Evolutionary conservation across 2,797 vertebrate species (phyloP), one percentile per base, ranked within the genome.

Genomic region (Orientallactaga sibirica): DNA sequence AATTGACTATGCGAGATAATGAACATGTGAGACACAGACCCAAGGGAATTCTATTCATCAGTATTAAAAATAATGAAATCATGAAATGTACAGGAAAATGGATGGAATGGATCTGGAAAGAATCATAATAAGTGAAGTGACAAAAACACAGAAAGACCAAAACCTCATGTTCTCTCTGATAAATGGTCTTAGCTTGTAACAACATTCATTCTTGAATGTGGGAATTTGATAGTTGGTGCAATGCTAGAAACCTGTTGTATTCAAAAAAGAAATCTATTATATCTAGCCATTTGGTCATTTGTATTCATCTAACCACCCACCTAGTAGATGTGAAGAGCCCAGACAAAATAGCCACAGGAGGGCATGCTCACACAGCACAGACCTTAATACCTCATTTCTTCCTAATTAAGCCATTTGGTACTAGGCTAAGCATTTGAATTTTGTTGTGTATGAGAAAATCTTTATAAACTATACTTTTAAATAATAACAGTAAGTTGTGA

Each of bases 381-480:
- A 48, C 48, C 20, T 33, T 70, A 25, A 52, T 55, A 77, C 3
- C 11, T 55, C 5, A 58, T 78, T 6, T 73, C 18, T 74, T 64
- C 14, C 14, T 74, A 55, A 64, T 41, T 55, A 78, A 78, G 64
- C 67, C 41, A 27, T 71, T 86, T 76, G 11, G 3, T 55, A 67
- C 29, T 90, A 64, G 3, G 8, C 1, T 48, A 66, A 77, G 7
- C 61, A 87, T 67, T 92, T 64, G 52, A 71, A 73, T 48, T 76
- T 19, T n/a, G 52, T 14, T 88, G 14, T 82, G 64, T 66, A 6
- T 55, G 68, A 11, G 5, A 61, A 79, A 48, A 33, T 33, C 70
- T 93, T 78, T 41, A 86, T 68, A 55, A 86, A 70, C 12, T 43
- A 77, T 73, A 22, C n/a, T 64, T 93, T 95, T 67, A 90, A 88